Conservation (phyloP, 2,888 invertebrate genomes). For the Agelastica alni region DNA sequence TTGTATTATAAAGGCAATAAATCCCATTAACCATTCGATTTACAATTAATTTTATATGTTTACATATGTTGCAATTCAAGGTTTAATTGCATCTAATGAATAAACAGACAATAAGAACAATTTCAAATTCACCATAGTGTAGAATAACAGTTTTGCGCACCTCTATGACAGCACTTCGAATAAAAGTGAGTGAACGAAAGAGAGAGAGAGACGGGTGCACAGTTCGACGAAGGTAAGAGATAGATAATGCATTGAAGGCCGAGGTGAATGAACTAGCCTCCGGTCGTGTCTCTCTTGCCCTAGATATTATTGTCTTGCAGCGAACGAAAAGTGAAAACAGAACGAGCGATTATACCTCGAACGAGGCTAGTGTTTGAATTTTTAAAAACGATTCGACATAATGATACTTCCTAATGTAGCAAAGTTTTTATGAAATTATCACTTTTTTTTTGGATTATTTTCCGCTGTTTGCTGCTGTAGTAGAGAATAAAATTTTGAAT, state of each 20-base stretch:
- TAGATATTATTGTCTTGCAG: constrained; percentile 29
- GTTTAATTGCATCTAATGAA: too few species aligned
- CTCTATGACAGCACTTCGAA: constrained; percentile 44
- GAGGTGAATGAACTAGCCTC: constrained; percentile 66
- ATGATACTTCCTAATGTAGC: constrained; percentile 3
- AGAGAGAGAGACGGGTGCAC: constrained; percentile 40
- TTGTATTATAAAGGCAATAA: too few species aligned
- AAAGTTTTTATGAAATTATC: too few species aligned
- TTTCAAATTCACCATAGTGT: neutral
- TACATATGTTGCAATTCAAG: too few species aligned
- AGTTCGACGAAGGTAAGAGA: constrained; percentile 42
- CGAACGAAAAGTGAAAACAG: constrained; percentile 42
- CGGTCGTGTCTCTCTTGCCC: constrained; percentile 48
- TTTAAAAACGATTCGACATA: neutral
- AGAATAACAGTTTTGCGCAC: constrained; percentile 5
- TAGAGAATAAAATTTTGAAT: too few species aligned
- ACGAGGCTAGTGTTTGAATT: constrained; percentile 32
- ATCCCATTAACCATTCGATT: too few species aligned
- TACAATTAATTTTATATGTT: too few species aligned
- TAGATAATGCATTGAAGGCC: constrained; percentile 59
- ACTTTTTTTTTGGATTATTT: too few species aligned
- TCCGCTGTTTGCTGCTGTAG: too few species aligned
- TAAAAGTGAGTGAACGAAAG: constrained; percentile 50
- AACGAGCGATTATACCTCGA: constrained; percentile 9
- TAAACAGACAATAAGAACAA: neutral